Percentiles rank a stretch among this genome's conserved stretches.
These are phyloP conservation scores for Calephelis virginiensis DNA, from an alignment of 1,140 invertebrate species.

Conservation along the genomic window DNA sequence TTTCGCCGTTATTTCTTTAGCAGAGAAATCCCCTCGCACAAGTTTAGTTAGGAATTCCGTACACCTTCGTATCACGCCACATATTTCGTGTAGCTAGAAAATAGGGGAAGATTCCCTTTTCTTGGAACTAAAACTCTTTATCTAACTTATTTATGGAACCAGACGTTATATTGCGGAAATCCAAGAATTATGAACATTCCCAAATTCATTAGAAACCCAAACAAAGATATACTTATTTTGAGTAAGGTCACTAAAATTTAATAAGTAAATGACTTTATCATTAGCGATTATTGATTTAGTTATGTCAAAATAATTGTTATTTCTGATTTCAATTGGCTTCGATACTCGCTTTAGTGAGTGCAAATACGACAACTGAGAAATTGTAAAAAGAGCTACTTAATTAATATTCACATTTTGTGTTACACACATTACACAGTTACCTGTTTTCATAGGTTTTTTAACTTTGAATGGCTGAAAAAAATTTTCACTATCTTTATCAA, in stretches of 20 bases:
- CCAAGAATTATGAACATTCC: slow-evolving; percentile 4
- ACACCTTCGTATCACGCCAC: slow-evolving; percentile 58
- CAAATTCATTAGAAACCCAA: slow-evolving; percentile 6
- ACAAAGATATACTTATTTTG: not conserved
- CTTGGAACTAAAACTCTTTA: slow-evolving; percentile 32
- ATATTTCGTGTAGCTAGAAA: slow-evolving; percentile 56
- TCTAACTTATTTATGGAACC: slow-evolving; percentile 17
- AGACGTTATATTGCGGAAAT: slow-evolving; percentile 12
- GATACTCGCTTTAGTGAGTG: too few relatives aligned
- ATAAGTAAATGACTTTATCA: too few relatives aligned
- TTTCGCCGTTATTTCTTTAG: slow-evolving; percentile 64
- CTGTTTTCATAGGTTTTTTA: too few relatives aligned
- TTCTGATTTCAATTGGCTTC: too few relatives aligned
- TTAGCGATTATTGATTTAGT: too few relatives aligned
- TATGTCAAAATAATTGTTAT: too few relatives aligned
- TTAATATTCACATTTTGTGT: too few relatives aligned
- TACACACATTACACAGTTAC: too few relatives aligned
- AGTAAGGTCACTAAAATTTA: not conserved
- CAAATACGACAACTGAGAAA: too few relatives aligned
- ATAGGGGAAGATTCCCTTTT: slow-evolving; percentile 49
- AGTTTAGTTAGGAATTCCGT: slow-evolving; percentile 66
- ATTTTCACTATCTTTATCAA: too few relatives aligned
- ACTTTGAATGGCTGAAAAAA: too few relatives aligned
- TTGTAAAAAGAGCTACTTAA: too few relatives aligned
- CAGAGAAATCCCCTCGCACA: slow-evolving; percentile 53